Evolutionary conservation across 92 coral and sea anemone species (phyloP).

Genomic region (Parazoanthus atlanticus): DNA sequence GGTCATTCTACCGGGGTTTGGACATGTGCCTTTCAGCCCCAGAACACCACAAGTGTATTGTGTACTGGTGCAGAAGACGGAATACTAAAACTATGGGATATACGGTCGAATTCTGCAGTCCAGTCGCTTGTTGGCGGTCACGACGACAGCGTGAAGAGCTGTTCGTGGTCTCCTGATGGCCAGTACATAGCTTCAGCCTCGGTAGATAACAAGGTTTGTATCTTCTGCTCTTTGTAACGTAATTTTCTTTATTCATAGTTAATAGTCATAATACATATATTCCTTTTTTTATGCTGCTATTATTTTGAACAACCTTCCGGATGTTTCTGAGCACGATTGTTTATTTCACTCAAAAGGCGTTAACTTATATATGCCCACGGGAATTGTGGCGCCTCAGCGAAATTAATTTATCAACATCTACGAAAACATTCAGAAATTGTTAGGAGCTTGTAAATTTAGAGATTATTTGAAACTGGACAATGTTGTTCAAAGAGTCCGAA

Average conservation of each 20-base stretch:
- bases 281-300: neutral
- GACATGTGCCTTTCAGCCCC: conserved; percentile 87
- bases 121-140: conserved; percentile 94
- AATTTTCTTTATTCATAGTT: neutral
- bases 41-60: conserved; percentile 58
- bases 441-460: neutral
- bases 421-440: neutral
- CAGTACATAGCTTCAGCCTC: conserved; percentile 90
- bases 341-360: conserved; percentile 28
- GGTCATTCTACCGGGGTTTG: conserved; percentile 98
- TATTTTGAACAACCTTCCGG: conserved; percentile 12
- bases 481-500: neutral
- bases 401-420: neutral
- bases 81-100: conserved; percentile 89
- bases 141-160: conserved; percentile 86
- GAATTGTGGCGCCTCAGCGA: neutral
- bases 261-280: neutral
- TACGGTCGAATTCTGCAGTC: conserved; percentile 70
- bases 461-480: neutral
- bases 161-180: conserved; percentile 90
- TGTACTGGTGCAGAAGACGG: conserved; percentile 99
- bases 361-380: neutral
- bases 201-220: conserved; percentile 86
- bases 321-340: conserved; percentile 12
- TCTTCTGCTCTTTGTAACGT: neutral